Evolutionary conservation across 2,888 invertebrate species (phyloP).

Genomic region (Caenorhabditis angaria): DNA sequence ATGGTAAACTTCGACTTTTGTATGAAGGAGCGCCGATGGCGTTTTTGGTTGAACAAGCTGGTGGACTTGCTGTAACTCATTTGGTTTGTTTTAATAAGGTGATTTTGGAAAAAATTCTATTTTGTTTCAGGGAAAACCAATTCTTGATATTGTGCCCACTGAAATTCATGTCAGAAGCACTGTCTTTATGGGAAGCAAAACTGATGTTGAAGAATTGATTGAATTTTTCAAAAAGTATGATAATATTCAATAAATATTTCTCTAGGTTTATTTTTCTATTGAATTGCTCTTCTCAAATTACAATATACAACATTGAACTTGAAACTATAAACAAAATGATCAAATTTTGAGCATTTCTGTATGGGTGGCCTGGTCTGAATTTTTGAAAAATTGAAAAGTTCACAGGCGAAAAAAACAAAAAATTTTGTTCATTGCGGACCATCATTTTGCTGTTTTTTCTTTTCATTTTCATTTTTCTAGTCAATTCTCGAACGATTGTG

Average conservation of each 20-base stretch:
- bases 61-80: slow-evolving; percentile 83
- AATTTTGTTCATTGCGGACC: too few species aligned
- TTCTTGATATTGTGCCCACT: slow-evolving; percentile 86
- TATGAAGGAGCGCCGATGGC: slow-evolving; percentile 98
- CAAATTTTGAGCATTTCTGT: too few species aligned
- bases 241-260: background rate
- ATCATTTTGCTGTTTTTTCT: too few species aligned
- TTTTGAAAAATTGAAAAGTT: too few species aligned
- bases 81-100: slow-evolving; percentile 53
- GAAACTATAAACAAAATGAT: too few species aligned
- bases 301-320: too few species aligned
- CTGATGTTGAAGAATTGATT: slow-evolving; percentile 84
- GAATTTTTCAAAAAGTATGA: slow-evolving; percentile 57
- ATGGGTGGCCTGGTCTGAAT: too few species aligned
- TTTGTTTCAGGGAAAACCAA: slow-evolving; percentile 78
- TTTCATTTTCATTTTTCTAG: too few species aligned
- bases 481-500: too few species aligned
- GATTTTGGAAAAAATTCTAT: too few species aligned
- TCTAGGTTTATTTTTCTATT: background rate
- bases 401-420: too few species aligned
- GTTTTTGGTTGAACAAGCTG: slow-evolving; percentile 85
- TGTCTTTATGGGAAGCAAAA: slow-evolving; percentile 89
- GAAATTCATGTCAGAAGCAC: slow-evolving; percentile 89
- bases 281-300: background rate
- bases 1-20: slow-evolving; percentile 90